Percentiles rank a stretch among this genome's conserved stretches.
These are phyloP conservation scores for Gymnothorax javanicus DNA, from an alignment of 2,797 vertebrate genomes.

Conservation along the genomic window DNA sequence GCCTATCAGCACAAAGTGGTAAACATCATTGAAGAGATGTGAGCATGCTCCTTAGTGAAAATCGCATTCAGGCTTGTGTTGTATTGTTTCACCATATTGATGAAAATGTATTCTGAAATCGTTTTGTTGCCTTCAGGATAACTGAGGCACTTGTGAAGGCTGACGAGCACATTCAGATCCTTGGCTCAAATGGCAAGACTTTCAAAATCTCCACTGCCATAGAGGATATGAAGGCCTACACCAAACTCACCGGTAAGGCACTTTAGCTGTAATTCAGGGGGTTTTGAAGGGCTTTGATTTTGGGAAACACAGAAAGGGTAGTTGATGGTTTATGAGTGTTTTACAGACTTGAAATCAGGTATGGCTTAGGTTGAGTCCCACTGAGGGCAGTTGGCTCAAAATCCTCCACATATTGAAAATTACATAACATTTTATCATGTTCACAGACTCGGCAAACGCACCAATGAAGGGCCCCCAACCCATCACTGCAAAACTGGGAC, in stretches of 20 bases:
- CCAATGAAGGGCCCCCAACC: too few relatives aligned
- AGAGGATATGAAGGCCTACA: constrained; percentile 94
- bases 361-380: not conserved
- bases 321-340: not conserved
- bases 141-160: constrained; percentile 91
- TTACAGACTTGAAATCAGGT: not conserved
- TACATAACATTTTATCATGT: too few relatives aligned
- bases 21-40: constrained; percentile 92
- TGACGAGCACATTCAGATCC: constrained; percentile 76
- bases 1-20: constrained; percentile 94
- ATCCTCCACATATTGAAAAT: not conserved
- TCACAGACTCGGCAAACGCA: too few relatives aligned
- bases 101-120: not conserved
- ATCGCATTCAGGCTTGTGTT: not conserved
- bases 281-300: not conserved
- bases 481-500: too few relatives aligned
- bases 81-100: not conserved
- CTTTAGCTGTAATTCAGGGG: not conserved
- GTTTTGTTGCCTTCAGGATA: constrained; percentile 76
- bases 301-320: not conserved
- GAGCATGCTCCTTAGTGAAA: constrained; percentile 59
- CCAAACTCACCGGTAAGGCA: constrained; percentile 85
- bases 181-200: constrained; percentile 69
- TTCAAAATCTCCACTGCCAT: constrained; percentile 84
- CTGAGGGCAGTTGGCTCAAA: not conserved